Conservation (phyloP, 2,113 vertebrate species). For the Nothobranchius furzeri region DNA sequence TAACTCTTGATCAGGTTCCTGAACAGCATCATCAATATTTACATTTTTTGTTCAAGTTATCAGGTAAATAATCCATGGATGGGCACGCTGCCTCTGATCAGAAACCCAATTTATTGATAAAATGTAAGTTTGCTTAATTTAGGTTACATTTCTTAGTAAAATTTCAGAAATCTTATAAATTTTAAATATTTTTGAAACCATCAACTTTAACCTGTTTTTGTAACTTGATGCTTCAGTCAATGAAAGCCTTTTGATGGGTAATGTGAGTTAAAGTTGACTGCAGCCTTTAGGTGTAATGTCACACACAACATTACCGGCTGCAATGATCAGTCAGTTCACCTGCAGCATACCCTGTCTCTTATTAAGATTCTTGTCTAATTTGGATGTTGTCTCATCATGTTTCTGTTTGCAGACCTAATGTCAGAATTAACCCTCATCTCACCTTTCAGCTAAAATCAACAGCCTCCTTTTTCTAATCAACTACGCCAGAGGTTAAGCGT, state of each 20-base stretch:
- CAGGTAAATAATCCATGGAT: background rate
- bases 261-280: background rate
- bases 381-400: background rate
- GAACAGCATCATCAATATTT: constrained; percentile 2
- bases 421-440: background rate
- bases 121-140: too few relatives aligned
- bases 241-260: background rate
- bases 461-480: background rate
- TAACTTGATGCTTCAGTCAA: background rate
- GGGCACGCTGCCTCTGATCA: too few relatives aligned
- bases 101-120: constrained; percentile 1
- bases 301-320: background rate
- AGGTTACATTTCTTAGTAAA: too few relatives aligned
- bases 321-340: background rate
- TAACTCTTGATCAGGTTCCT: constrained; percentile 6
- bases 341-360: background rate
- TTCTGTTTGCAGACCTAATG: background rate
- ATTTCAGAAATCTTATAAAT: too few relatives aligned
- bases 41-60: background rate
- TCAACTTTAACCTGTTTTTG: background rate
- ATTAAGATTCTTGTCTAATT: background rate
- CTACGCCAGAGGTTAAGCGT: background rate
- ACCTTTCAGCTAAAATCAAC: background rate
- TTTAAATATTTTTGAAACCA: background rate
- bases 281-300: background rate